These are phyloP conservation scores for Lasioglossum albipes DNA, from an alignment of 1,140 invertebrate genomes.

Conservation along the genomic window DNA sequence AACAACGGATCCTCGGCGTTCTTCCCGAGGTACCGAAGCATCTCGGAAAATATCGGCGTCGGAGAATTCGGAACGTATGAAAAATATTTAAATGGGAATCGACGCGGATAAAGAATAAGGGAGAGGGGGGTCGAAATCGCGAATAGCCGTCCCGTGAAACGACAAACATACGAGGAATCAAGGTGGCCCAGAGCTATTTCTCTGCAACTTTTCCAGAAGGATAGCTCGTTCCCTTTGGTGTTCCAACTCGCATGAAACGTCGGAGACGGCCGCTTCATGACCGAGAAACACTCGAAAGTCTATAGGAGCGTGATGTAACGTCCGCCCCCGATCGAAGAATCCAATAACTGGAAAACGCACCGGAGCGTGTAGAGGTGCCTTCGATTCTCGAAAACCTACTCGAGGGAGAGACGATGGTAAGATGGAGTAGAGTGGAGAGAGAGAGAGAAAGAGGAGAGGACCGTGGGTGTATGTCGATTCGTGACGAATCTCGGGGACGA, in stretches of 20 bases:
- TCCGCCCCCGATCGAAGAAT: slow-evolving; percentile 59
- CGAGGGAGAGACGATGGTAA: background rate
- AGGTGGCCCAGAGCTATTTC: slow-evolving; percentile 10
- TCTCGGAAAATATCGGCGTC: background rate
- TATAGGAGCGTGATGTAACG: slow-evolving; percentile 58
- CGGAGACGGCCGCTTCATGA: slow-evolving; percentile 44
- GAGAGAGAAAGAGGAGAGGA: background rate
- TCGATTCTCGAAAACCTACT: slow-evolving; percentile 44
- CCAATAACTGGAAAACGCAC: slow-evolving; percentile 66
- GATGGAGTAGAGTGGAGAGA: background rate
- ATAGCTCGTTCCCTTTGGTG: slow-evolving; percentile 24
- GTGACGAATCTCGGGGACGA: slow-evolving; percentile 52
- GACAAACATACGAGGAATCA: slow-evolving; percentile 23
- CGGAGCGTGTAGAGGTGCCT: slow-evolving; percentile 50
- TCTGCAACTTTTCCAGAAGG: slow-evolving; percentile 41
- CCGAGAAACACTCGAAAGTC: slow-evolving; percentile 53
- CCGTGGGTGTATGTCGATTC: slow-evolving; percentile 46
- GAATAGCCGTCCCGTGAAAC: slow-evolving; percentile 6
- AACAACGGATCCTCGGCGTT: slow-evolving; percentile 8
- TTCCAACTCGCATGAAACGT: slow-evolving; percentile 41
- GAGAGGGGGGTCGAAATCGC: background rate
- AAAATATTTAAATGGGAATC: slow-evolving; percentile 28
- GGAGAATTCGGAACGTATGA: background rate
- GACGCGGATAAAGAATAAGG: background rate
- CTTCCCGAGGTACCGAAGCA: background rate